Conservation (phyloP, 2,113 vertebrate genomes). For the Antennarius striatus region DNA sequence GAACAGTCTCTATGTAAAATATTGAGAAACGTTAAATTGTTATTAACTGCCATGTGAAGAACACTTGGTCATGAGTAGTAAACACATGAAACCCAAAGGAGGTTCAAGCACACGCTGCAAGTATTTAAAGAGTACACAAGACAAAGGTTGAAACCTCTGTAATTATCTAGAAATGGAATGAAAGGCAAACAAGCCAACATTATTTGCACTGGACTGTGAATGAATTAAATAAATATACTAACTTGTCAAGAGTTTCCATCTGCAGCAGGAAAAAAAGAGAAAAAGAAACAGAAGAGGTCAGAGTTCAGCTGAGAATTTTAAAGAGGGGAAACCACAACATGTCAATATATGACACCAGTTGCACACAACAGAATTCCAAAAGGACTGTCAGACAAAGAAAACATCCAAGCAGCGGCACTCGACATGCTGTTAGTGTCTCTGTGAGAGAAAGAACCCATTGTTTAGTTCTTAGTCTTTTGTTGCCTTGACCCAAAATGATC, state of each 20-base stretch:
- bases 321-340: conserved; percentile 16
- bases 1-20: too few species aligned
- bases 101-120: not conserved
- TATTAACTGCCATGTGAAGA: too few species aligned
- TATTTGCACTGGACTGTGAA: conserved; percentile 1
- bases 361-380: conserved; percentile 19
- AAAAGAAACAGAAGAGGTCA: conserved; percentile 57
- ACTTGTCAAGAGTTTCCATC: conserved; percentile 95
- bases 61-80: not conserved
- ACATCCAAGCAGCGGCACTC: conserved; percentile 45
- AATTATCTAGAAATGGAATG: not conserved
- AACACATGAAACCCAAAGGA: not conserved
- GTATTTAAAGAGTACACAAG: not conserved
- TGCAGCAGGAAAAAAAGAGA: conserved; percentile 72
- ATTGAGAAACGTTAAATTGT: too few species aligned
- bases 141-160: too few species aligned
- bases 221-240: conserved; percentile 82
- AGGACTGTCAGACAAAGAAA: conserved; percentile 44
- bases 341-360: conserved; percentile 27
- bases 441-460: conserved; percentile 52
- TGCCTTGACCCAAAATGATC: conserved; percentile 57
- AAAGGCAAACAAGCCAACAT: not conserved
- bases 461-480: conserved; percentile 57
- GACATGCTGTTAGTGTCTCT: conserved; percentile 54
- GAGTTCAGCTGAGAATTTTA: conserved; percentile 28